A percentile compares a stretch with the other conserved stretches of the same genome.
Evolutionary conservation across 1,140 invertebrate species (phyloP).

Genomic region (Lepidurus apus): DNA sequence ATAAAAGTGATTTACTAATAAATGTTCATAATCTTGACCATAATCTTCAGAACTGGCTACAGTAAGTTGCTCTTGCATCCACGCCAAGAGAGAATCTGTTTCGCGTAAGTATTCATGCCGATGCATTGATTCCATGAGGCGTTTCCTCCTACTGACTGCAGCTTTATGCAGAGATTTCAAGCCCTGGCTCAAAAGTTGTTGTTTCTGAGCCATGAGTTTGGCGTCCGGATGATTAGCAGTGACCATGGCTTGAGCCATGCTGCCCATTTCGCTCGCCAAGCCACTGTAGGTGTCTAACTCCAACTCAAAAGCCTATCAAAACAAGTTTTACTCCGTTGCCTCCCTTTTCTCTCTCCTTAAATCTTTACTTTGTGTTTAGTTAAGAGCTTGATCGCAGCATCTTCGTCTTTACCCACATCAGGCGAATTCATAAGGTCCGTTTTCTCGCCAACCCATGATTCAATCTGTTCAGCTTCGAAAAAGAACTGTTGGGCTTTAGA

Average conservation of each 20-base stretch:
- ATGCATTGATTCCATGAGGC: slow-evolving; percentile 84
- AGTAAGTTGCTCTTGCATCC: slow-evolving; percentile 90
- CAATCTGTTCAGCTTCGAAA: slow-evolving; percentile 84
- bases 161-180: slow-evolving; percentile 73
- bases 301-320: slow-evolving; percentile 69
- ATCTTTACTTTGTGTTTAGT: slow-evolving; percentile 62
- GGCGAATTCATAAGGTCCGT: slow-evolving; percentile 70
- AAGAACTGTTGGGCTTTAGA: slow-evolving; percentile 83
- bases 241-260: slow-evolving; percentile 73
- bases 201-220: slow-evolving; percentile 69
- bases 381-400: slow-evolving; percentile 80
- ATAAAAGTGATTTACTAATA: slow-evolving; percentile 57
- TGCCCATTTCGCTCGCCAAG: slow-evolving; percentile 86
- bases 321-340: background rate
- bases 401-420: slow-evolving; percentile 80
- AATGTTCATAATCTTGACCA: slow-evolving; percentile 94
- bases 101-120: slow-evolving; percentile 90
- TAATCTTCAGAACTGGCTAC: slow-evolving; percentile 90
- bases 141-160: slow-evolving; percentile 69
- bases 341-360: background rate
- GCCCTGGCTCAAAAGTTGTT: slow-evolving; percentile 68
- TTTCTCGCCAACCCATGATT: slow-evolving; percentile 86
- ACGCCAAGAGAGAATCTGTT: slow-evolving; percentile 64
- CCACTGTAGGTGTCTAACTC: slow-evolving; percentile 90
- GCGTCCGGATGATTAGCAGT: slow-evolving; percentile 67